Evolutionary conservation across 2,113 vertebrate genomes (phyloP).

Genomic region (Bos javanicus): DNA sequence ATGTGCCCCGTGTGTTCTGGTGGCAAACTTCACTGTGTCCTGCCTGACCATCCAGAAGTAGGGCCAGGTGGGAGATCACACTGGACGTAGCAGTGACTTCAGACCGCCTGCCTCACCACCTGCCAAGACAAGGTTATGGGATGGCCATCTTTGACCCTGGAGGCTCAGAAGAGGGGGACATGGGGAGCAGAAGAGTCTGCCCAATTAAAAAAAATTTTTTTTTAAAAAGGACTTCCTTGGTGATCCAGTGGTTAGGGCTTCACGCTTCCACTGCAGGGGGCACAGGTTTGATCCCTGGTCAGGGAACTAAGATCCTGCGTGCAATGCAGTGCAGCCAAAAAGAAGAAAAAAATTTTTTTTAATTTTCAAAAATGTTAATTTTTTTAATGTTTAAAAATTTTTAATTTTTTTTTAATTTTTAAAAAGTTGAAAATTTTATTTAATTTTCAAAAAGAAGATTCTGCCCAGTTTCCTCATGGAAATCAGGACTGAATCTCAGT

Average conservation of each 20-base stretch:
- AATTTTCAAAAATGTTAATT: background rate
- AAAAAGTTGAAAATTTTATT: background rate
- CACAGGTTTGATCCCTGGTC: background rate
- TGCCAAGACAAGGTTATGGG: background rate
- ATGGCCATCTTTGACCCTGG: background rate
- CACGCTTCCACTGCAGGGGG: background rate
- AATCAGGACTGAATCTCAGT: background rate
- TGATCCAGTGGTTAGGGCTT: background rate
- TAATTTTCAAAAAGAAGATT: background rate
- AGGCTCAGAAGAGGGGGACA: background rate
- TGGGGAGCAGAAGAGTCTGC: background rate
- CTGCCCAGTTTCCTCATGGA: background rate
- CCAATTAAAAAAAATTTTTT: background rate
- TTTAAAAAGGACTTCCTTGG: background rate
- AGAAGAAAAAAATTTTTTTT: background rate
- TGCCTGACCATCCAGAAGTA: background rate
- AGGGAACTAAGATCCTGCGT: background rate
- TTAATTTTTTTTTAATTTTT: background rate
- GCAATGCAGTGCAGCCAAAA: background rate
- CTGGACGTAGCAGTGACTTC: background rate
- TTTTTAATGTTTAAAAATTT: background rate
- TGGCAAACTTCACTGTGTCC: background rate
- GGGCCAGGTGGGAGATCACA: background rate
- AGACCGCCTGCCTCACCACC: background rate
- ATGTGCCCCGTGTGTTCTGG: background rate